A percentile compares a stretch with the other conserved stretches of the same genome.
Evolutionary conservation across 2,888 invertebrate genomes (phyloP).

Genomic region (Argyresthia albistria): DNA sequence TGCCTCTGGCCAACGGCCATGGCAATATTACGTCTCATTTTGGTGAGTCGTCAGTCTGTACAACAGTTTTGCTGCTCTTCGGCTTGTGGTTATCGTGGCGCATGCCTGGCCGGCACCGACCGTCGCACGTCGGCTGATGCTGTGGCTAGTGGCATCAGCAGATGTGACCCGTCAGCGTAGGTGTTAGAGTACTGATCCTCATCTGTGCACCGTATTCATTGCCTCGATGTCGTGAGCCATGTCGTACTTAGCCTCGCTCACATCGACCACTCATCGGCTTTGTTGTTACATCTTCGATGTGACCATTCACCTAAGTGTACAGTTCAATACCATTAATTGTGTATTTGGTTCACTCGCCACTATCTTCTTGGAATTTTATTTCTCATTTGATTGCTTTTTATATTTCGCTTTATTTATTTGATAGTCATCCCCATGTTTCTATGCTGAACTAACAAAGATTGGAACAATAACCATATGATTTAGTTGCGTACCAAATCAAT

Average conservation of each 20-base stretch:
- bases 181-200: slow-evolving; percentile 35
- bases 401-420: slow-evolving; percentile 36
- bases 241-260: slow-evolving; percentile 44
- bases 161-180: slow-evolving; percentile 19
- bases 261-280: slow-evolving; percentile 58
- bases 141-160: slow-evolving; percentile 16
- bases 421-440: slow-evolving; percentile 27
- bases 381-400: slow-evolving; percentile 40
- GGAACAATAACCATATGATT: slow-evolving; percentile 25
- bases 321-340: slow-evolving; percentile 29
- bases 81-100: slow-evolving; percentile 65
- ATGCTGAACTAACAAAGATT: slow-evolving; percentile 40
- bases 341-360: slow-evolving; percentile 39
- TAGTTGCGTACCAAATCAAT: slow-evolving; percentile 16
- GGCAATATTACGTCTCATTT: slow-evolving; percentile 70
- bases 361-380: slow-evolving; percentile 43
- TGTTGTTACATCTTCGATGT: slow-evolving; percentile 62
- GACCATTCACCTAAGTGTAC: slow-evolving; percentile 37
- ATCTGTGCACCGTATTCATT: slow-evolving; percentile 33
- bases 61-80: slow-evolving; percentile 49
- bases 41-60: slow-evolving; percentile 67
- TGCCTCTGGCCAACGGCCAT: slow-evolving; percentile 72
- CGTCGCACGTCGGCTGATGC: slow-evolving; percentile 25
- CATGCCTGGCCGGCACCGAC: slow-evolving; percentile 31
- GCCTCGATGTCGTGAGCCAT: slow-evolving; percentile 57